Base-by-base conservation (phyloP, 30 jellyfish, hydroid and myxozoan genomes). In the Cassiopea xamachana region DNA sequence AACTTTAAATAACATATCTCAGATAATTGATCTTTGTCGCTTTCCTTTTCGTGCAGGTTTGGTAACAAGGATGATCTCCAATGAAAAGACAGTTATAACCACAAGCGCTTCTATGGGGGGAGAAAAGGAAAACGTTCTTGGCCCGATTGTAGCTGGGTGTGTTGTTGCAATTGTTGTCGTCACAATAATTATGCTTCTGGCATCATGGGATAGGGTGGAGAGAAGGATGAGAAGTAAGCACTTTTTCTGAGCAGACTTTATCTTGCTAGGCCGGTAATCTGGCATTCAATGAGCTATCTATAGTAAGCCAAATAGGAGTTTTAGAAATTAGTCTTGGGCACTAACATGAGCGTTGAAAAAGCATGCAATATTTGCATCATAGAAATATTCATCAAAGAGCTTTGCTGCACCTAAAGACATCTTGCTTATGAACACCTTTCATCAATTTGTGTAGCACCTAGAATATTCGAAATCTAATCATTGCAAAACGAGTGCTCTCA, bases 181-280 rank as follows among this genome's bases (percentile, higher is more conserved):
- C 5, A 76, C 92, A 13, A 80, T 95, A 2, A 61, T 95, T 43
- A 83, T 95, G 93, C 73, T 88, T 27, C 58, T 95, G 80, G 99
- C 99, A 87, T 95, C 99, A 60, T 95, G 98, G 98, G 99, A 95
- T 88, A 87, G 98, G 73, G 83, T 90, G 58, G 97, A 89, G 58
- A 82, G 95, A 58, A 55, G 96, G 72, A 68, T 95, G 81, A 75
- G 97, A 95, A 81, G 99, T 91, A 90, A 64, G 93, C 48, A 1
- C 13, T 18, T n/a, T 13, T 7, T 27, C 45, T n/a, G 19, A 58
- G 0, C 8, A 27, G 39, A 27, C 39, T 27, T 27, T 27, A 27
- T 27, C 39, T 27, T 27, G 39, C 39, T 27, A 27, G 39, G 39
- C 39, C 39, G 39, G 39, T 27, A 27, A 27, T 27, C 39, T 27